Base-by-base conservation (phyloP, 2,797 vertebrate genomes). In the Gorsachius magnificus region DNA sequence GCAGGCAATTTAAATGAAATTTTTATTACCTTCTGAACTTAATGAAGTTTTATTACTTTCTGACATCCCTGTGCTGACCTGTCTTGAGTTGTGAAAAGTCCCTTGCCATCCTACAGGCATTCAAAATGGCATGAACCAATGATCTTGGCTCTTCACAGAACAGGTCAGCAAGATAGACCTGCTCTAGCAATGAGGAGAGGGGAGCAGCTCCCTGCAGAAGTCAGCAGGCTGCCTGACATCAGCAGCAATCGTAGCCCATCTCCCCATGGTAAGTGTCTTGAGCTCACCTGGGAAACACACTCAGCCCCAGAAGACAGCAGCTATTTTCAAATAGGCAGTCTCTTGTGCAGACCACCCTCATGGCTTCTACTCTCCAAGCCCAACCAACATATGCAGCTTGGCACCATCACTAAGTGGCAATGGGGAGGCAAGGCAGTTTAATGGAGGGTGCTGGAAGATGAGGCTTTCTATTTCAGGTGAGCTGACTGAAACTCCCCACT, bases 401-500 rank as follows among this genome's bases (percentile, higher is more conserved):
- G 12, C 75, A 83, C 9, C 28, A 24, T 10, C 29, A 69, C 28
- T 61, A 17, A 68, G 54, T 26, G 21, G 36, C 66, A 63, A 78
- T 1, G 1, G 13, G 35, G 22, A 57, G 25, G 28, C 22, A 78
- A 54, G 7, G 7, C 16, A 46, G 11, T 61, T 60, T 83, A 61
- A 54, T 35, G 22, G 43, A 83, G 16, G 7, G 25, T 68, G n/a
- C 60, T 83, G 82, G 21, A 77, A 82, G 16, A 68, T 14, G 31
- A 79, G 29, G 29, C 22, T 53, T 50, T 41, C 6, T 51, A 25
- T 92, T 74, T 77, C 33, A 57, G 64, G 45, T 53, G 15, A 74
- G 36, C 28, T 72, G 24, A 35, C 16, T 64, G 22, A 72, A 76
- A 77, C 13, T 41, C 31, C 11, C 0, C 0, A 2, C 28, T n/a